Percentiles rank a stretch among this genome's conserved stretches.
Conservation (phyloP, 2,888 invertebrate species). For the Tortricodes alternella region DNA sequence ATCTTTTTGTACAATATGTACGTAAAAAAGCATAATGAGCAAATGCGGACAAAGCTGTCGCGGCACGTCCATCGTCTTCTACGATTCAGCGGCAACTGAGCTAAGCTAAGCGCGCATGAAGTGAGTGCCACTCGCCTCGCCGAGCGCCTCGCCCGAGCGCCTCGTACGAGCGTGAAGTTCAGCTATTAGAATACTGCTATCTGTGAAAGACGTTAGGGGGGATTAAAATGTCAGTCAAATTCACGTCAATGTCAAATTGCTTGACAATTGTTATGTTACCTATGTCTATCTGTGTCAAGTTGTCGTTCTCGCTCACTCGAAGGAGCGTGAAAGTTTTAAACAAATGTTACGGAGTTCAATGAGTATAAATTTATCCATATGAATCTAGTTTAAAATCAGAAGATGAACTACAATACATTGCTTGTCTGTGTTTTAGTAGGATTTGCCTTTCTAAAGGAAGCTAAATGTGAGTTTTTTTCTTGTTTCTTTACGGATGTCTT, state of each 20-base stretch:
- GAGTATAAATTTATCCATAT: conserved; percentile 28
- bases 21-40: too few species aligned
- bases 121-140: too few species aligned
- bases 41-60: too few species aligned
- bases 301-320: not conserved
- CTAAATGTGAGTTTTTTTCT: conserved; percentile 60
- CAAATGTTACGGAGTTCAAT: conserved; percentile 37
- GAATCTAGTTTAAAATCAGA: conserved; percentile 35
- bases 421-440: conserved; percentile 46
- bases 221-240: not conserved
- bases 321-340: conserved; percentile 12
- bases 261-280: not conserved
- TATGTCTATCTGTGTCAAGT: not conserved
- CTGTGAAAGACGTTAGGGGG: too few species aligned
- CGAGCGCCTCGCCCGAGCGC: too few species aligned
- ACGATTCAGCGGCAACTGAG: too few species aligned
- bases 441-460: conserved; percentile 50
- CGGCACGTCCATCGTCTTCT: too few species aligned
- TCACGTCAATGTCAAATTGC: not conserved
- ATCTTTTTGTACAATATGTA: too few species aligned
- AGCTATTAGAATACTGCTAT: too few species aligned
- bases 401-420: conserved; percentile 52
- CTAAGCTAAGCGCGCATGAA: too few species aligned
- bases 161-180: too few species aligned
- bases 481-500: conserved; percentile 47